Conservation (phyloP, 2,888 invertebrate genomes). For the Andrena fulva region DNA sequence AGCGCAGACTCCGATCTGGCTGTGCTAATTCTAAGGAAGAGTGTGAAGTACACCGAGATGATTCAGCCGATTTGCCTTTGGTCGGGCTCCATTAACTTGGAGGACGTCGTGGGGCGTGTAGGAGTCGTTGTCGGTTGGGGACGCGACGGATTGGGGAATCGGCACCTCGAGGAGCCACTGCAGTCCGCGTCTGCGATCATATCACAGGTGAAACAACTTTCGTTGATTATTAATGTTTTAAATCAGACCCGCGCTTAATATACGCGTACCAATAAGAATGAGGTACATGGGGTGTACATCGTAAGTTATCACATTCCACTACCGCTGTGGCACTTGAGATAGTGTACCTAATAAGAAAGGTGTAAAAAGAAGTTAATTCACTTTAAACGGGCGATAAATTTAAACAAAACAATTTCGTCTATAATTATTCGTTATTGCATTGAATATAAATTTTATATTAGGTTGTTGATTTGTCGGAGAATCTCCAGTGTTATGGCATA, state of each 20-base stretch:
- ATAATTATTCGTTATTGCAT: no score
- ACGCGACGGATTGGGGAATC: constrained; percentile 85
- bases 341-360: no score
- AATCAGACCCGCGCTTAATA: background rate
- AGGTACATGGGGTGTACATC: no score
- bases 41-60: background rate
- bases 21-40: constrained; percentile 81
- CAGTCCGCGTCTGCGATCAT: constrained; percentile 86
- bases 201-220: constrained; percentile 79
- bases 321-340: no score
- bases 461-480: no score
- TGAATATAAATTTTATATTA: no score
- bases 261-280: no score
- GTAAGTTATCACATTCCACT: no score
- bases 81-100: constrained; percentile 83
- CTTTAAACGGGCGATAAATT: no score
- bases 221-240: background rate
- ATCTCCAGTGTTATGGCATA: no score
- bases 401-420: no score
- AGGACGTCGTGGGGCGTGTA: constrained; percentile 82
- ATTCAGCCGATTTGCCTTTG: constrained; percentile 86
- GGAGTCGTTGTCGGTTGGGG: constrained; percentile 89
- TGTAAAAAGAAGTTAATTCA: no score
- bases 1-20: constrained; percentile 87
- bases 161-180: constrained; percentile 85